A percentile compares a stretch with the other conserved stretches of the same genome.
phyloP scores from a whole-genome alignment of 2,888 invertebrate species.

The Eupithecia centaureata region DNA sequence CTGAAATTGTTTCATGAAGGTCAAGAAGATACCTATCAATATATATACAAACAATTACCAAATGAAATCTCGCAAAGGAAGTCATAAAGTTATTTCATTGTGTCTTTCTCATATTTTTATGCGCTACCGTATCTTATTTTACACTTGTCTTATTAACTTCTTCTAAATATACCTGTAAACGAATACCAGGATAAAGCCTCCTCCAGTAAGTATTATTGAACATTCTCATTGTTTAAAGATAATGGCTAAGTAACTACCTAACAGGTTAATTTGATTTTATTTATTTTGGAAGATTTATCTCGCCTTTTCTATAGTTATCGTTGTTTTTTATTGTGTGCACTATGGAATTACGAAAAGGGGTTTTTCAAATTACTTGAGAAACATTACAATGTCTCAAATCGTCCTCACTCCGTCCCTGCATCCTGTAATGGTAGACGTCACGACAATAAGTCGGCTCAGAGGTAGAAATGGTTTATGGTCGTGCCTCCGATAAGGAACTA shows the following conservation, averaged over 20 bases:
- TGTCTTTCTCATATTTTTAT: neutral
- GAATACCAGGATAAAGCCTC: neutral
- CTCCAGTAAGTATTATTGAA: too few species aligned
- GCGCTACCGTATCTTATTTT: neutral
- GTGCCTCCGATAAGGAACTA: constrained; percentile 35
- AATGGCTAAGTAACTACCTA: too few species aligned
- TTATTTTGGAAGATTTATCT: too few species aligned
- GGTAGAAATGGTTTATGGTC: constrained; percentile 33
- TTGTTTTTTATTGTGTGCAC: too few species aligned
- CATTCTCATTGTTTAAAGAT: too few species aligned
- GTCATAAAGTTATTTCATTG: neutral
- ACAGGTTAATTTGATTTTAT: too few species aligned
- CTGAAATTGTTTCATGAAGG: too few species aligned
- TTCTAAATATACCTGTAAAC: too few species aligned
- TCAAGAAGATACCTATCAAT: too few species aligned
- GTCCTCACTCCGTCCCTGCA: constrained; percentile 15
- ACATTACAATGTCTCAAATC: neutral
- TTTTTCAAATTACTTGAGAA: too few species aligned
- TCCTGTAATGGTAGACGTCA: constrained; percentile 22
- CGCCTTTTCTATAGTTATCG: too few species aligned
- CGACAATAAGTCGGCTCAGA: constrained; percentile 20
- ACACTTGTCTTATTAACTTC: neutral
- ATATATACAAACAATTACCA: neutral
- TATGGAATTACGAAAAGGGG: too few species aligned
- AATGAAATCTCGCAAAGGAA: neutral